Percentiles rank a stretch among this genome's conserved stretches.
phyloP scores from a whole-genome alignment of 2,113 vertebrate genomes.

The Pteropus alecto region DNA sequence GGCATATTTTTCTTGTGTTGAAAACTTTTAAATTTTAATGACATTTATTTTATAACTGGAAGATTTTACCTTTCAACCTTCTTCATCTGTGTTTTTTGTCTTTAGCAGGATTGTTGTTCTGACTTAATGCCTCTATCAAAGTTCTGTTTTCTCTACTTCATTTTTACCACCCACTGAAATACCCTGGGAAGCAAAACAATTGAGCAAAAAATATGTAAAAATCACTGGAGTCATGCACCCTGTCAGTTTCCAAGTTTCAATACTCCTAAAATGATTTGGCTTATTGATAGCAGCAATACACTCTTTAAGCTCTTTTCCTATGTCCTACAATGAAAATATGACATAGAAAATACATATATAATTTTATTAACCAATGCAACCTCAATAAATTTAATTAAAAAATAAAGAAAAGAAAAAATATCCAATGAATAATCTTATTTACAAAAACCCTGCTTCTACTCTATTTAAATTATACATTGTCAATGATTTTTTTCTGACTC shows the following conservation, averaged over 20 bases:
- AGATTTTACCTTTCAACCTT: not conserved
- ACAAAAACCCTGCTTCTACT: not conserved
- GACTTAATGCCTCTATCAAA: not conserved
- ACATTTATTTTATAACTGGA: not conserved
- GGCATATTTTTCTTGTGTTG: not conserved
- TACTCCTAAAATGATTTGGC: not conserved
- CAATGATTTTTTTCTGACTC: not conserved
- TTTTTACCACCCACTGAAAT: not conserved
- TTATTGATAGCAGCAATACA: not conserved
- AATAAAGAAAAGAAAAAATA: not conserved
- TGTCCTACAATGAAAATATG: not conserved
- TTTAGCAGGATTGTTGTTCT: not conserved
- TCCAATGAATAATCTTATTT: not conserved
- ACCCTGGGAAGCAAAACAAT: not conserved
- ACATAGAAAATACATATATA: not conserved
- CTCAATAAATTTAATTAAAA: no score
- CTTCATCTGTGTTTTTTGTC: not conserved
- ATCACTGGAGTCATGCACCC: rapidly evolving
- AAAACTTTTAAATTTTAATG: not conserved
- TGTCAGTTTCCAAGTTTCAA: not conserved
- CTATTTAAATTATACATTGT: not conserved
- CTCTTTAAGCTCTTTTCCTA: not conserved
- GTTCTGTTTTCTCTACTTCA: not conserved
- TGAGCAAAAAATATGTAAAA: not conserved
- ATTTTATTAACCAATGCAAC: no score